Percentiles rank a stretch among this genome's conserved stretches.
These are phyloP conservation scores for Alcedo quadribrachys DNA, from an alignment of 2,797 vertebrate species.

Conservation along the genomic window DNA sequence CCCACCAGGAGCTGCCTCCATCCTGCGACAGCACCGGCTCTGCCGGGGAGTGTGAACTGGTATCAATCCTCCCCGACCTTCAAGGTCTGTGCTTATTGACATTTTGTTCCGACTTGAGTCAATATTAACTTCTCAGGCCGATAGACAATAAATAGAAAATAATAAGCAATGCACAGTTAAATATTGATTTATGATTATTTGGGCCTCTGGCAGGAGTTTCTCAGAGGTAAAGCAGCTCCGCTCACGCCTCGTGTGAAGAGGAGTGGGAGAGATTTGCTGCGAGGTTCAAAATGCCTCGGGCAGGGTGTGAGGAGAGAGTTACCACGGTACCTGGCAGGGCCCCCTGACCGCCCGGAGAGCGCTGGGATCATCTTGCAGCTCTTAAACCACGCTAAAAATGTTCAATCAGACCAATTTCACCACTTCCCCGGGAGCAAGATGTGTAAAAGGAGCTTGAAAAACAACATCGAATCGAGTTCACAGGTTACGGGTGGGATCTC, in stretches of 20 bases:
- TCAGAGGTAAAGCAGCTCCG: background rate
- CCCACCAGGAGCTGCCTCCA: background rate
- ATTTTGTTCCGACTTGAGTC: conserved; percentile 14
- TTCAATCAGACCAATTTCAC: background rate
- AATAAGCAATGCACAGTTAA: conserved; percentile 34
- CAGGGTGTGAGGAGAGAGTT: background rate
- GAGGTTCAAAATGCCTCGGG: background rate
- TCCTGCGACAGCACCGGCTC: too few relatives aligned
- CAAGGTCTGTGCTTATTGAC: conserved; percentile 48
- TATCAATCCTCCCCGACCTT: conserved; percentile 16
- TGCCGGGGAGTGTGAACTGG: background rate
- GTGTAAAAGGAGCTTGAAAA: background rate
- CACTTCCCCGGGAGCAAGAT: rapidly evolving
- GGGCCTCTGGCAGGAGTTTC: conserved; percentile 42
- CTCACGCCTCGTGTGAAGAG: background rate
- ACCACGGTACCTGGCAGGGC: background rate
- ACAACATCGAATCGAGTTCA: background rate
- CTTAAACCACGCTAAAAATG: background rate
- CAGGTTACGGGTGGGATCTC: background rate
- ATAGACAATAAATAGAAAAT: conserved; percentile 50
- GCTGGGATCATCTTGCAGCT: background rate
- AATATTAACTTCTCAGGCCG: conserved; percentile 53
- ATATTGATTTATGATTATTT: conserved; percentile 65
- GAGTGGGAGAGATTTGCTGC: background rate
- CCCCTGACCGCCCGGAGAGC: background rate